Evolutionary conservation across 2,797 vertebrate genomes (phyloP).

Genomic region (Enteromius anoplus): DNA sequence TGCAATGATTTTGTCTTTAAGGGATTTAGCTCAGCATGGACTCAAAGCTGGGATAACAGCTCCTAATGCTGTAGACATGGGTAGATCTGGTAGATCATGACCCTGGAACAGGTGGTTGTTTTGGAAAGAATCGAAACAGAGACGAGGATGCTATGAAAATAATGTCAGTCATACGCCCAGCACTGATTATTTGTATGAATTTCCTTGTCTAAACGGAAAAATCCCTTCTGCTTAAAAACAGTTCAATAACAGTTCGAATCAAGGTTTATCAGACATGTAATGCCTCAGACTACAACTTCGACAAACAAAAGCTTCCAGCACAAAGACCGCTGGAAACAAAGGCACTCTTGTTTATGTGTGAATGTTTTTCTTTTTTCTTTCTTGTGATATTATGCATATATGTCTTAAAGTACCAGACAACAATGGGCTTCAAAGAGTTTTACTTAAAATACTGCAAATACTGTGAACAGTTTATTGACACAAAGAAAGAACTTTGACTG

Average conservation of each 20-base stretch:
- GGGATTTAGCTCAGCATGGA: conserved; percentile 53
- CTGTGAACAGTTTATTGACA: not conserved
- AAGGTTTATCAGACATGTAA: not conserved
- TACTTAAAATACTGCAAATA: not conserved
- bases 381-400: conserved; percentile 1
- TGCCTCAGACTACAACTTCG: conserved; percentile 23
- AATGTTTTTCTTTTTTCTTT: not conserved
- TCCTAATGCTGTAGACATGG: conserved; percentile 42
- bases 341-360: conserved; percentile 22
- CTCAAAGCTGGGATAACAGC: conserved; percentile 56
- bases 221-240: not conserved
- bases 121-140: conserved; percentile 37
- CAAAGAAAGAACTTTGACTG: not conserved
- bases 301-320: conserved; percentile 31
- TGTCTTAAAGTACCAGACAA: not conserved
- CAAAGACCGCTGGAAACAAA: conserved; percentile 16
- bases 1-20: conserved; percentile 49
- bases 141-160: conserved; percentile 37
- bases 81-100: conserved; percentile 49
- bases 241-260: not conserved
- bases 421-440: not conserved
- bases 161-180: conserved; percentile 40
- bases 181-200: conserved; percentile 40
- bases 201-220: not conserved
- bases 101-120: conserved; percentile 49